These are phyloP conservation scores for Nomada ferruginata DNA, from an alignment of 2,888 invertebrate genomes.

Conservation along the genomic window DNA sequence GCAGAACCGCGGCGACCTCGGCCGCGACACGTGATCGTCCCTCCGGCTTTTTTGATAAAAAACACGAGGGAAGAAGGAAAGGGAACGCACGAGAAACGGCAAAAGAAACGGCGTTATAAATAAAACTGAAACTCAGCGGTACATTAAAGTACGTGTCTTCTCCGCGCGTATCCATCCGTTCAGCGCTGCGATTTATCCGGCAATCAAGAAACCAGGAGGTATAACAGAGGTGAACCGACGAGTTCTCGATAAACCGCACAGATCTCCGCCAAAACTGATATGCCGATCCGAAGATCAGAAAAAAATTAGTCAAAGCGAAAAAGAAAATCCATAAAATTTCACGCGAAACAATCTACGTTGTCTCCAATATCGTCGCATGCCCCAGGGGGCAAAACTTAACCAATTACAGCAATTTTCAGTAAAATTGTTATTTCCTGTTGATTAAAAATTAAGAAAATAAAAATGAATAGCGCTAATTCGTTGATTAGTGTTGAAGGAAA, in stretches of 20 bases:
- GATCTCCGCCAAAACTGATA: neutral
- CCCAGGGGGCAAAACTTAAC: too few relatives aligned
- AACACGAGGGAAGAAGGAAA: constrained; percentile 15
- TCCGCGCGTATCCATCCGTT: constrained; percentile 51
- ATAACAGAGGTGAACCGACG: constrained; percentile 15
- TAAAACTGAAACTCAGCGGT: constrained; percentile 61
- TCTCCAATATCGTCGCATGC: too few relatives aligned
- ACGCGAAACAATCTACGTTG: too few relatives aligned
- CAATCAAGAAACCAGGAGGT: constrained; percentile 43
- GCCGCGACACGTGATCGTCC: constrained; percentile 46
- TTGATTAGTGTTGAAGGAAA: too few relatives aligned
- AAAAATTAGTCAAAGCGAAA: neutral
- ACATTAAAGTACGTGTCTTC: constrained; percentile 58
- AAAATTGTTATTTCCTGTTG: too few relatives aligned
- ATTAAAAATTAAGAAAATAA: too few relatives aligned
- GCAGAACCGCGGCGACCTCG: constrained; percentile 30
- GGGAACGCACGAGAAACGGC: constrained; percentile 51
- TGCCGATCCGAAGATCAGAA: neutral
- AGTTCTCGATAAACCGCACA: constrained; percentile 10
- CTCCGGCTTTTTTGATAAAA: constrained; percentile 27
- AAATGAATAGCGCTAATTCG: too few relatives aligned
- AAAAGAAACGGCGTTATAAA: constrained; percentile 63
- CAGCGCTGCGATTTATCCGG: constrained; percentile 56
- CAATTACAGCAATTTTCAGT: too few relatives aligned
- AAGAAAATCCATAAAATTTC: neutral